phyloP scores from a whole-genome alignment of 2,888 invertebrate species.

The Molorchus minor region DNA sequence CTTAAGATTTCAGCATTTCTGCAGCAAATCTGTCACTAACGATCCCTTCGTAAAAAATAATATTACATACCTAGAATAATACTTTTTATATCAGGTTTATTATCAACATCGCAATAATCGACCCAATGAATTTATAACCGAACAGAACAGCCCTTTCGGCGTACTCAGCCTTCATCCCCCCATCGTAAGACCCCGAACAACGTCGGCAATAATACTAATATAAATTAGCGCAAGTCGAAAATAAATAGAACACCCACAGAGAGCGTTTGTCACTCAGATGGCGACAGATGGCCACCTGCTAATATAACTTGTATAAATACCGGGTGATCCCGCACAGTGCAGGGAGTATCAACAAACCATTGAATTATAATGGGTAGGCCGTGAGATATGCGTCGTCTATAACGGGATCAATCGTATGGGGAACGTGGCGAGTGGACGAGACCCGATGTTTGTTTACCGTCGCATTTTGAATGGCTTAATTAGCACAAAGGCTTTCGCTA shows the following conservation, averaged over 20 bases:
- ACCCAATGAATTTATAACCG: slow-evolving; percentile 3
- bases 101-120: no score
- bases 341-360: slow-evolving; percentile 54
- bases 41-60: no score
- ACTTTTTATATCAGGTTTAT: no score
- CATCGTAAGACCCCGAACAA: slow-evolving; percentile 25
- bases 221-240: slow-evolving; percentile 48
- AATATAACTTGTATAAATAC: slow-evolving; percentile 54
- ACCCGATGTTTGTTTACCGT: slow-evolving; percentile 30
- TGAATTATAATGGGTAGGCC: slow-evolving; percentile 50
- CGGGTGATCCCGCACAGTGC: slow-evolving; percentile 49
- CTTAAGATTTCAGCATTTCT: no score
- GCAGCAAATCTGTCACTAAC: no score
- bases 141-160: slow-evolving; percentile 25
- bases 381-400: slow-evolving; percentile 46
- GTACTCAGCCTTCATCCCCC: slow-evolving; percentile 30
- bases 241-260: slow-evolving; percentile 42
- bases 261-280: slow-evolving; percentile 35
- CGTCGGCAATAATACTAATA: slow-evolving; percentile 42
- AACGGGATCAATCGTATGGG: slow-evolving; percentile 44
- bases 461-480: slow-evolving; percentile 31
- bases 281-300: slow-evolving; percentile 54
- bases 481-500: no score
- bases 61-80: no score
- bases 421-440: slow-evolving; percentile 21